Base-by-base conservation (phyloP, 2,797 vertebrate genomes). In the Scleropages formosus region DNA sequence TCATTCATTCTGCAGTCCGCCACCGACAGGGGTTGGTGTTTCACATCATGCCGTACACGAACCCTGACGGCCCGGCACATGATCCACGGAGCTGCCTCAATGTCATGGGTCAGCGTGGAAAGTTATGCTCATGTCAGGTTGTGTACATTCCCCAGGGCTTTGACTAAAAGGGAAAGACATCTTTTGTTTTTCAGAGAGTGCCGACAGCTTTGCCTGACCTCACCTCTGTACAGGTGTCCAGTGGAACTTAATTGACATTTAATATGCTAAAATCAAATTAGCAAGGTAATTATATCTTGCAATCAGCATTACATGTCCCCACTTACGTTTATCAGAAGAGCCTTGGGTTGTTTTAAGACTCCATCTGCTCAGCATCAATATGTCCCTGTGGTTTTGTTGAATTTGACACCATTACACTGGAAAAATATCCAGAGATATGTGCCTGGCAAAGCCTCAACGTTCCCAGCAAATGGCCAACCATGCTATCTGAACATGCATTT, bases 71-170 rank as follows among this genome's bases (percentile, higher is more conserved):
- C 24, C n/a, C 22, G 16, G n/a, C 60, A 18, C 15, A 3, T 24
- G 46, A 6, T n/a, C 72, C 72, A 24, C 18, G 60, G 31, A 16
- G 51, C 22, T 3, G 18, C 20, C 0, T 69, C 20, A 11, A 86
- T 86, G 89, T 83, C 82, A 91, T 91, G 88, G 90, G 89, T 92
- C 89, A 86, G 91, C 89, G 85, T 88, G 89, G 87, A 91, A 89
- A 84, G 88, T 89, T 92, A 91, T 89, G 91, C 88, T 91, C 91
- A 92, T 91, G 90, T 93, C 91, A 91, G 91, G 92, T 92, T 90
- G 88, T 91, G 90, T 88, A 90, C 91, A 93, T 92, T 91, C 91
- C 91, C 91, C 90, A 89, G 85, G 53, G 69, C 88, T 85, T 88
- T 84, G 91, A 88, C 87, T 89, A 88, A 88, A 91, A 91, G 89